These are phyloP conservation scores for Monarcha castaneiventris DNA, from an alignment of 2,113 vertebrate genomes.

Conservation along the genomic window DNA sequence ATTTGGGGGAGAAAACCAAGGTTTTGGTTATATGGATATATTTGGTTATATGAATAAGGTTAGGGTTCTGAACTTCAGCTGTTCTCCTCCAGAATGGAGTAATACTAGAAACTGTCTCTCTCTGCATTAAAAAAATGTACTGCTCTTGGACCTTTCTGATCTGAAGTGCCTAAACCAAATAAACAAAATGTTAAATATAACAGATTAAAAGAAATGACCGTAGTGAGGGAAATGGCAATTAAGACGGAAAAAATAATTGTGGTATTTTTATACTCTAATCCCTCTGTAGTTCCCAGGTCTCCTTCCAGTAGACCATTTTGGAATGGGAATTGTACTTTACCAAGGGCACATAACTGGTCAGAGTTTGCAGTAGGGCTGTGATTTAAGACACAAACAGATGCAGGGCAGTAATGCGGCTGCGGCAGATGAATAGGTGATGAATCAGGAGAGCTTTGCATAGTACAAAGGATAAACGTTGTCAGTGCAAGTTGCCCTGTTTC, in stretches of 20 bases:
- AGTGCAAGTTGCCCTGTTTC: constrained; percentile 37
- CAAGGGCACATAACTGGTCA: neutral
- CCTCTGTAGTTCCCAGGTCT: neutral
- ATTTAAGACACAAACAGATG: constrained; percentile 15
- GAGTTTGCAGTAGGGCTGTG: neutral
- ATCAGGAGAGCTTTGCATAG: constrained; percentile 31
- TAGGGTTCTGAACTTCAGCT: neutral
- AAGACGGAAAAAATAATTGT: neutral
- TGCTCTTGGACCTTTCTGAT: neutral
- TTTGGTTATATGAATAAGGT: neutral
- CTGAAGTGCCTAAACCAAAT: neutral
- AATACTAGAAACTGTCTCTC: neutral
- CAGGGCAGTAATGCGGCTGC: neutral
- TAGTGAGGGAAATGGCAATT: neutral
- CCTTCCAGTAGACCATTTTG: rapidly evolving
- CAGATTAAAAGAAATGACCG: neutral
- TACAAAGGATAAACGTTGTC: constrained; percentile 39
- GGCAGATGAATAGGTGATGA: constrained; percentile 47
- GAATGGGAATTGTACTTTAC: neutral
- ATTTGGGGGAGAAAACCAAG: neutral
- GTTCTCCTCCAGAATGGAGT: neutral
- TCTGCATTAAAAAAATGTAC: neutral
- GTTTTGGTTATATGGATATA: no score
- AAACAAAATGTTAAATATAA: neutral
- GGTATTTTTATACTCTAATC: neutral